Percentiles rank a stretch among this genome's conserved stretches.
phyloP scores from a whole-genome alignment of 1,140 invertebrate genomes.

The Drosophila pachea region DNA sequence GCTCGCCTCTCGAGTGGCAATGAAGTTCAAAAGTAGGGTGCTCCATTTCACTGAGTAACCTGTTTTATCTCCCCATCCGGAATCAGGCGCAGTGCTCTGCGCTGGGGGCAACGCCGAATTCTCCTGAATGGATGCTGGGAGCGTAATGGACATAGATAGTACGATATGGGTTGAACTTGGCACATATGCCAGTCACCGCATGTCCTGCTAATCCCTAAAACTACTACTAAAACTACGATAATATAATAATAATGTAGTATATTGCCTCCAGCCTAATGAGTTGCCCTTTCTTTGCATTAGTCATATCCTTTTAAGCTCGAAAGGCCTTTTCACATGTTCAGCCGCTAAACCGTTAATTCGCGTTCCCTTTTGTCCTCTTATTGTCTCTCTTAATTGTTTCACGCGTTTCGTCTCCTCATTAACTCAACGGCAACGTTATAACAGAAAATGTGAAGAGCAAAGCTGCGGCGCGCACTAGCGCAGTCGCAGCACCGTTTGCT shows the following conservation, averaged over 20 bases:
- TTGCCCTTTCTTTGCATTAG: too few species aligned
- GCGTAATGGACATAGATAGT: too few species aligned
- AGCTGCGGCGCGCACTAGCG: constrained; percentile 39
- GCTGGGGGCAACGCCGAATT: constrained; percentile 32
- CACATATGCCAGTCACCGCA: too few species aligned
- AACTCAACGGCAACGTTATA: constrained; percentile 15
- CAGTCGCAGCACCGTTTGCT: constrained; percentile 13
- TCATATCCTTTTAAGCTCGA: too few species aligned
- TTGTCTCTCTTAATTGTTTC: constrained; percentile 3
- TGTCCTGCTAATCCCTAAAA: too few species aligned
- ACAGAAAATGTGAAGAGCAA: too few species aligned
- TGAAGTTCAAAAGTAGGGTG: constrained; percentile 70
- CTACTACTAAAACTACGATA: too few species aligned
- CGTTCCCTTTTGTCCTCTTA: background rate
- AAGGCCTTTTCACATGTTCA: too few species aligned
- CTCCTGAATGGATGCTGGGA: background rate
- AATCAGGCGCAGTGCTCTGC: constrained; percentile 1
- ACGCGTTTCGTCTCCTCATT: constrained; percentile 1
- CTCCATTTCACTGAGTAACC: constrained; percentile 70
- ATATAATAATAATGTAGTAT: too few species aligned
- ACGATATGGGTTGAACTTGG: too few species aligned
- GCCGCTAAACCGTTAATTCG: background rate
- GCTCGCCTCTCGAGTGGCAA: constrained; percentile 61
- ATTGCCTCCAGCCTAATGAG: too few species aligned
- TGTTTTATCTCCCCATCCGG: constrained; percentile 43